Percentiles rank a stretch among this genome's conserved stretches.
Conservation (phyloP, 2,113 vertebrate genomes). For the Neogale vison region DNA sequence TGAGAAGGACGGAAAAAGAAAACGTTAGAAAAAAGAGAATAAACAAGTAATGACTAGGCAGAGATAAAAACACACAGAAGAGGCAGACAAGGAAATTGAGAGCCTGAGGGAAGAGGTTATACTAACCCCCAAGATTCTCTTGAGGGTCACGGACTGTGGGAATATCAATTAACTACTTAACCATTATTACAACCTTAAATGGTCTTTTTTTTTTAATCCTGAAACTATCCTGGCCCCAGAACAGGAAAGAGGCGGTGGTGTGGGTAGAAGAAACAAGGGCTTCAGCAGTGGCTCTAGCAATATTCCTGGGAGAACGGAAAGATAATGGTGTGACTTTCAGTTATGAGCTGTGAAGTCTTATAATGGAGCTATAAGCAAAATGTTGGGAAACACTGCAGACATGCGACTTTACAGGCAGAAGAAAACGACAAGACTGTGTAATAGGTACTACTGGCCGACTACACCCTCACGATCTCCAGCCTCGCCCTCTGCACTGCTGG, state of each 20-base stretch:
- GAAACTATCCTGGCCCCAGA: background rate
- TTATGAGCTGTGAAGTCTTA: background rate
- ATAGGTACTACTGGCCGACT: background rate
- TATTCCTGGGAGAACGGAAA: background rate
- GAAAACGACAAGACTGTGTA: background rate
- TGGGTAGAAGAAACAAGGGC: background rate
- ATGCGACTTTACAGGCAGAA: slow-evolving; percentile 21
- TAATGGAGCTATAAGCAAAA: background rate
- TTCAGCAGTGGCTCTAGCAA: background rate
- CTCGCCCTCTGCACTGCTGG: background rate
- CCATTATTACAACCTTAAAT: background rate
- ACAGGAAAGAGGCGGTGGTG: background rate
- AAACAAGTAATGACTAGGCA: background rate
- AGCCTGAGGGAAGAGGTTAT: background rate
- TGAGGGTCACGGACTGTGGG: background rate
- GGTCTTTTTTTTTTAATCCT: background rate
- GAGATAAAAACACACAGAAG: background rate
- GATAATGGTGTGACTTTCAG: background rate
- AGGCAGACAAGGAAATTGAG: background rate
- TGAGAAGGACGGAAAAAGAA: background rate
- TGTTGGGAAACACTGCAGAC: background rate
- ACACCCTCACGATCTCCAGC: too few species aligned
- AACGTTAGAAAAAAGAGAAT: background rate
- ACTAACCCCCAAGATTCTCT: background rate
- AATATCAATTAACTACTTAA: background rate